phyloP scores from a whole-genome alignment of 2,113 vertebrate genomes.

The Anoplopoma fimbria region DNA sequence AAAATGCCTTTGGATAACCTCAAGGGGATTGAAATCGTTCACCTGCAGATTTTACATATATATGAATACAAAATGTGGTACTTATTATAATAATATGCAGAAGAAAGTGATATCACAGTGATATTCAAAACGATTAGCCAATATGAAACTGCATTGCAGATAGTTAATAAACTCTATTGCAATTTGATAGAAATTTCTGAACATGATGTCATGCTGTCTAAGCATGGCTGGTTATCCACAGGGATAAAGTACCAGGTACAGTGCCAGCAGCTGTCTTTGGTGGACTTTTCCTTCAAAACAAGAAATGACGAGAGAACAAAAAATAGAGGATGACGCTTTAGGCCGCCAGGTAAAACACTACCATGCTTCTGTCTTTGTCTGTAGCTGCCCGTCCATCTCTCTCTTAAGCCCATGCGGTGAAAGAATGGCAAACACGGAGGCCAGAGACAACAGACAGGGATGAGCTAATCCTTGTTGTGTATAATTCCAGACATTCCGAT shows the following conservation, averaged over 20 bases:
- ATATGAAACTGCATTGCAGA: slow-evolving; percentile 1
- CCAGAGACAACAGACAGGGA: slow-evolving; percentile 79
- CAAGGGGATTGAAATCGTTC: neutral
- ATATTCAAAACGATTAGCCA: neutral
- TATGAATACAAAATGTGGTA: neutral
- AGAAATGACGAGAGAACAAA: neutral
- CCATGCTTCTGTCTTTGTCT: slow-evolving; percentile 20
- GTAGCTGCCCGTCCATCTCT: slow-evolving; percentile 45
- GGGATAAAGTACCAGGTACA: slow-evolving; percentile 48
- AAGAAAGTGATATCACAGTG: neutral
- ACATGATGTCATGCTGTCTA: slow-evolving; percentile 68
- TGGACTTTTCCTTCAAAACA: slow-evolving; percentile 20
- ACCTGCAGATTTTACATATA: neutral
- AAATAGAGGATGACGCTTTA: neutral
- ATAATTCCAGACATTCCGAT: slow-evolving; percentile 82
- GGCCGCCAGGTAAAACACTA: slow-evolving; percentile 21
- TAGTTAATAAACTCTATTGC: slow-evolving; percentile 17
- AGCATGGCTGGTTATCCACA: slow-evolving; percentile 37
- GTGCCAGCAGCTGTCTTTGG: slow-evolving; percentile 49
- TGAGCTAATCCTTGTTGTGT: slow-evolving; percentile 83
- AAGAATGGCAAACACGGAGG: slow-evolving; percentile 73
- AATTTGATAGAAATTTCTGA: slow-evolving; percentile 38
- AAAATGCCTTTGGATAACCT: slow-evolving; percentile 10
- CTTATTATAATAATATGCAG: neutral
- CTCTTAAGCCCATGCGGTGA: slow-evolving; percentile 55